phyloP scores from a whole-genome alignment of 1,140 invertebrate genomes.

The Rhopalosiphum maidis region DNA sequence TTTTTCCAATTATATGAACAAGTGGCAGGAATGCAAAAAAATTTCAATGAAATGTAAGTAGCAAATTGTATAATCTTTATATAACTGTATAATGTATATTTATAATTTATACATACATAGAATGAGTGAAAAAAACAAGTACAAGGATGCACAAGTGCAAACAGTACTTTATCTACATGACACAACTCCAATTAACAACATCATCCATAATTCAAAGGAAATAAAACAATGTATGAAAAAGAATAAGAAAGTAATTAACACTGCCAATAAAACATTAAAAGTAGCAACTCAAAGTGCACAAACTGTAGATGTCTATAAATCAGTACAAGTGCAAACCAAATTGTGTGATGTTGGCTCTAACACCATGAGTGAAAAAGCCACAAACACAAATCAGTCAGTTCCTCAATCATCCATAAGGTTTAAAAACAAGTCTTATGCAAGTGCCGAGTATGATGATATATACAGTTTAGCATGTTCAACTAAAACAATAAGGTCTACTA shows the following conservation, averaged over 20 bases:
- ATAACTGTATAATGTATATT: neutral
- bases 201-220: too few relatives aligned
- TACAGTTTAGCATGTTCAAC: neutral
- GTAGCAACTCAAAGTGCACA: neutral
- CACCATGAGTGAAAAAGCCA: constrained; percentile 28
- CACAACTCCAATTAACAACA: neutral
- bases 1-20: constrained; percentile 25
- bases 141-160: constrained; percentile 31
- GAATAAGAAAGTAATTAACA: neutral
- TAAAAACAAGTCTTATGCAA: neutral
- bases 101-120: neutral
- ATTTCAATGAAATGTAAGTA: neutral
- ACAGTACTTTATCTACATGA: neutral
- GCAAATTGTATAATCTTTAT: neutral
- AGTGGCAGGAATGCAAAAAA: neutral
- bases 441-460: neutral
- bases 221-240: neutral
- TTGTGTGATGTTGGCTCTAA: constrained; percentile 2
- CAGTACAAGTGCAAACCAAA: constrained; percentile 16
- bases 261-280: neutral
- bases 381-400: neutral
- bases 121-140: neutral
- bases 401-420: neutral
- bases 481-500: neutral
- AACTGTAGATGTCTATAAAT: constrained; percentile 2